Evolutionary conservation across 2,888 invertebrate species (phyloP), one percentile per base, ranked within the genome.

Genomic region (Neelides folsomi): DNA sequence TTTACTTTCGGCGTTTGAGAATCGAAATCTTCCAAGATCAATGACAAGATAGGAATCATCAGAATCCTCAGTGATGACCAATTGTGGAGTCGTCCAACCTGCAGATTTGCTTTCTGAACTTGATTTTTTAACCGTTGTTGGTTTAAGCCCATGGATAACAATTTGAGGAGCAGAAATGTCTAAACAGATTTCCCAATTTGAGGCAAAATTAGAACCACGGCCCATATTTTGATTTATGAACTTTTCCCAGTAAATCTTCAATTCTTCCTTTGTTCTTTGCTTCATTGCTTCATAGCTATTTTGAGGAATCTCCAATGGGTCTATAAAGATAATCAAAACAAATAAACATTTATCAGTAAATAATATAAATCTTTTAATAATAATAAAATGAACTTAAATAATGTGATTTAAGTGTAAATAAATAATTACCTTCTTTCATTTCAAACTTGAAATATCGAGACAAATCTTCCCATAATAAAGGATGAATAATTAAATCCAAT

Each of bases 141-240:
- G 49, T 12, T 58, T 59, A 2, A 54, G 39, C n/a, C 59, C 61
- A 49, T 89, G 86, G 58, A 93, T 77, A 64, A 93, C 79, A 59
- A 95, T 86, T 70, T 92, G 89, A 0, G 94, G 94, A 1, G 94
- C 93, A 4, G 86, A 86, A 59, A 95, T 86, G 70, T 94, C 89
- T 62, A 94, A 75, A 67, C 88, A 82, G 56, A 94, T 75, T 59
- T 87, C 85, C 92, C 92, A 93, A 13, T 68, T 66, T 50, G 60
- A 59, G 9, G 16, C 40, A 47, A 50, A n/a, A 27, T 19, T 46
- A 16, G 45, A 52, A 20, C 46, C 48, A 36, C 18, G 49, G 35
- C 47, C 39, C 46, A 62, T 68, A 7, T 46, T 44, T 3, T 49
- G 45, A 53, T 53, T 51, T 12, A 51, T 46, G 4, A 64, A 40